A percentile compares a stretch with the other conserved stretches of the same genome.
These are phyloP conservation scores for Xanthorhoe spadicearia DNA, from an alignment of 2,888 invertebrate species.

Conservation along the genomic window DNA sequence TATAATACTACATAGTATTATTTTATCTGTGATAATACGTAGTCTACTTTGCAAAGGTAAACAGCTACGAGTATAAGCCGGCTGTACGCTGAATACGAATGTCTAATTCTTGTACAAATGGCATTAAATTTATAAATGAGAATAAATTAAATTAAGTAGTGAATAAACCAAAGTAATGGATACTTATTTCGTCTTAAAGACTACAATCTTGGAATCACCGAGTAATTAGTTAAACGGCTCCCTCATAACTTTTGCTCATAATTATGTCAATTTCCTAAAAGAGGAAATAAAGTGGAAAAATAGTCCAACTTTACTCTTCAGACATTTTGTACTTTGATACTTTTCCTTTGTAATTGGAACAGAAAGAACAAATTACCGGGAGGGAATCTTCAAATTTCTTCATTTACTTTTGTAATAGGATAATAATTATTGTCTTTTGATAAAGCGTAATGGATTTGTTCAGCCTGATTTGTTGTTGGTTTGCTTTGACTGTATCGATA, in stretches of 20 bases:
- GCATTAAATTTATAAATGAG: background rate
- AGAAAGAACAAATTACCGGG: constrained; percentile 62
- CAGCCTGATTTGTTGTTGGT: constrained; percentile 43
- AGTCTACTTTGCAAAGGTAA: background rate
- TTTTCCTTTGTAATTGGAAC: constrained; percentile 62
- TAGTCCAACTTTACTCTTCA: constrained; percentile 52
- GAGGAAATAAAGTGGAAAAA: constrained; percentile 54
- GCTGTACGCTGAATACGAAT: background rate
- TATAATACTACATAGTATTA: no score
- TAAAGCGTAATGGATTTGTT: constrained; percentile 55
- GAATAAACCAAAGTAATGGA: constrained; percentile 1
- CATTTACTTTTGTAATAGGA: constrained; percentile 66
- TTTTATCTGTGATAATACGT: no score
- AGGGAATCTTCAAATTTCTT: constrained; percentile 61
- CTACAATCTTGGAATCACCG: constrained; percentile 43
- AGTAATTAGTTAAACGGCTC: constrained; percentile 54
- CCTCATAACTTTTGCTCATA: constrained; percentile 55
- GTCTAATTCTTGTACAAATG: background rate
- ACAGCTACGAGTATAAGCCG: background rate
- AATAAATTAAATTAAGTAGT: background rate
- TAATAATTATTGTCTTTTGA: constrained; percentile 64
- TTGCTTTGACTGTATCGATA: constrained; percentile 37
- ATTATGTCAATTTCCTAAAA: constrained; percentile 53
- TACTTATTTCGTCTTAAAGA: constrained; percentile 5
- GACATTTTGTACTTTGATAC: constrained; percentile 59